Evolutionary conservation across 2,113 vertebrate genomes (phyloP).

Genomic region (Chloebia gouldiae): DNA sequence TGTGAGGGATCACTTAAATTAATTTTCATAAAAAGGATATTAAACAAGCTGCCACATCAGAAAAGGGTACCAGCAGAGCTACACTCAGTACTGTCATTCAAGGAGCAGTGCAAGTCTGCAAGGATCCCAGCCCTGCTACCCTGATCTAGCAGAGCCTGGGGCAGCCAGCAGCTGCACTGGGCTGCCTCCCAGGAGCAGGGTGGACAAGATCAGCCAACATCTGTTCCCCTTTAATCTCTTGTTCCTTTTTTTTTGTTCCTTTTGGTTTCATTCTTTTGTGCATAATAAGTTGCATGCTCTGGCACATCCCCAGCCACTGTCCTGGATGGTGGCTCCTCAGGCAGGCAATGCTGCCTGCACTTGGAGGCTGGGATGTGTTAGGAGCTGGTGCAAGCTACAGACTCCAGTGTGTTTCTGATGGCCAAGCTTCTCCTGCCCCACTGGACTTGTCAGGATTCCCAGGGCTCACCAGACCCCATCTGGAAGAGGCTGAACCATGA

Average conservation of each 20-base stretch:
- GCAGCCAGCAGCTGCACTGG: not conserved
- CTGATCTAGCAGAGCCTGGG: not conserved
- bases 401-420: not conserved
- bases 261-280: not conserved
- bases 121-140: not conserved
- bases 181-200: slow-evolving; percentile 13
- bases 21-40: not conserved
- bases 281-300: not conserved
- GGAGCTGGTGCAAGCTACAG: not conserved
- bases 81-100: not conserved
- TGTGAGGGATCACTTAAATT: not conserved
- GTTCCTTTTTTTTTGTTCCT: slow-evolving; percentile 50
- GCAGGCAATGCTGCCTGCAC: not conserved
- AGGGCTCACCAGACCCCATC: not conserved
- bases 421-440: not conserved
- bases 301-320: not conserved
- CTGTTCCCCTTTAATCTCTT: slow-evolving; percentile 50
- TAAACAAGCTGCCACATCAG: not conserved
- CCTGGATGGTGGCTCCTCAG: not conserved
- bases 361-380: rapidly evolving
- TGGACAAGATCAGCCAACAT: slow-evolving; percentile 44
- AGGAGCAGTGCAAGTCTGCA: not conserved
- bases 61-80: not conserved
- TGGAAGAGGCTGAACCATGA: not conserved
- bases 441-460: not conserved